Percentiles rank a stretch among this genome's conserved stretches.
Conservation (phyloP, 2,888 invertebrate species). For the Atethmia centrago region DNA sequence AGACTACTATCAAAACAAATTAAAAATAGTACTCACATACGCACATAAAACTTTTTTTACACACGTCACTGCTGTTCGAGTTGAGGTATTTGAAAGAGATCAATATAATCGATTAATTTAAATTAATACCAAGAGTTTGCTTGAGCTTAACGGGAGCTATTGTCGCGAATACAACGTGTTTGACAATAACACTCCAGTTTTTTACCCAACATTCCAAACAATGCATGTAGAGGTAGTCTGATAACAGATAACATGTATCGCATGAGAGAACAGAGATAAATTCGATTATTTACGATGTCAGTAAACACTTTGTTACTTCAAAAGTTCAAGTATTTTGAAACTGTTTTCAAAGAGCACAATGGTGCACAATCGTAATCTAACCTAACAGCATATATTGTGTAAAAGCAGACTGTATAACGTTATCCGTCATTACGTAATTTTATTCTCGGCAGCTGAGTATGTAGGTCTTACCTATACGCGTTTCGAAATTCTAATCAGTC, state of each 20-base stretch:
- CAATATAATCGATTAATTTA: slow-evolving; percentile 40
- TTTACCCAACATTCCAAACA: slow-evolving; percentile 58
- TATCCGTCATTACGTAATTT: slow-evolving; percentile 74
- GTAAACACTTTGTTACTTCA: slow-evolving; percentile 27
- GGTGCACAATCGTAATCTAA: slow-evolving; percentile 43
- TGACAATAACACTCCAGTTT: slow-evolving; percentile 51
- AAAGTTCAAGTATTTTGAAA: slow-evolving; percentile 44
- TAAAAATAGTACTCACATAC: slow-evolving; percentile 63
- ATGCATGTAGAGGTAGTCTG: slow-evolving; percentile 51
- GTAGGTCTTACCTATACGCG: slow-evolving; percentile 77
- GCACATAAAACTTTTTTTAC: slow-evolving; percentile 39
- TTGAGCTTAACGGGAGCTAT: slow-evolving; percentile 40
- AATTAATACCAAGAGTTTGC: slow-evolving; percentile 18
- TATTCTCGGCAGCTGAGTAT: slow-evolving; percentile 75
- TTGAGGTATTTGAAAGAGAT: slow-evolving; percentile 37
- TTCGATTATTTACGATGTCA: slow-evolving; percentile 35
- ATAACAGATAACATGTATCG: slow-evolving; percentile 69
- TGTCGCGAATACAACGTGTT: slow-evolving; percentile 45
- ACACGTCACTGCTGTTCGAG: slow-evolving; percentile 44
- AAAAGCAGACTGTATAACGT: slow-evolving; percentile 60
- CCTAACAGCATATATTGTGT: slow-evolving; percentile 58
- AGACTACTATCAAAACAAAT: slow-evolving; percentile 28
- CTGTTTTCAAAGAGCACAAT: slow-evolving; percentile 34
- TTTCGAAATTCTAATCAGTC: slow-evolving; percentile 78
- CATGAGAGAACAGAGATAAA: slow-evolving; percentile 63